A percentile compares a stretch with the other conserved stretches of the same genome.
These are phyloP conservation scores for Diloba caeruleocephala DNA, from an alignment of 2,888 invertebrate genomes.

Conservation along the genomic window DNA sequence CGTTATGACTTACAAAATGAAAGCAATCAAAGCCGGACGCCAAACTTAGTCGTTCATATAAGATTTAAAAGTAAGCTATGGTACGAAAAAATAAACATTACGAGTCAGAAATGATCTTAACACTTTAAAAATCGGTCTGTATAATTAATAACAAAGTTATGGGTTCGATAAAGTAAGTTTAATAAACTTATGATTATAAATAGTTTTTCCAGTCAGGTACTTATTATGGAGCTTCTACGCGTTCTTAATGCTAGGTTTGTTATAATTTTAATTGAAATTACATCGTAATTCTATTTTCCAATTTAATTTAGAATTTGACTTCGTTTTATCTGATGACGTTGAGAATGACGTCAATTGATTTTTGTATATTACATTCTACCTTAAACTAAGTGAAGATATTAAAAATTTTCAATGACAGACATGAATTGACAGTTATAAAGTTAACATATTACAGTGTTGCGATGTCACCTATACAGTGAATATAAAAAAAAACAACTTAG, in stretches of 20 bases:
- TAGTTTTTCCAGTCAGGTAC: conserved; percentile 27
- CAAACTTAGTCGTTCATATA: conserved; percentile 31
- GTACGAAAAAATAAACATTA: conserved; percentile 62
- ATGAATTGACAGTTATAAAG: too few relatives aligned
- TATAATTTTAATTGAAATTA: conserved; percentile 46
- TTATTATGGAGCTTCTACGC: conserved; percentile 31
- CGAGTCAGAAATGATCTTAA: conserved; percentile 58
- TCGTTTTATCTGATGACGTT: not conserved
- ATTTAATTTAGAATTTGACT: conserved; percentile 26
- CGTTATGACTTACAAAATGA: not conserved
- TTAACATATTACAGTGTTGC: too few relatives aligned
- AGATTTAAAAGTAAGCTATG: conserved; percentile 51
- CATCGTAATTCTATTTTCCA: conserved; percentile 19
- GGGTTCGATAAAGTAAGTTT: conserved; percentile 48
- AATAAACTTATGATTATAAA: conserved; percentile 43
- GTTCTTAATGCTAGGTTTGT: conserved; percentile 37
- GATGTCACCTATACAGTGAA: too few relatives aligned
- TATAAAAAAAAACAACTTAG: too few relatives aligned
- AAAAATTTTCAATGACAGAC: too few relatives aligned
- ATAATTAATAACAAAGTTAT: conserved; percentile 69
- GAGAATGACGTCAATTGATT: too few relatives aligned
- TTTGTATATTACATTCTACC: too few relatives aligned
- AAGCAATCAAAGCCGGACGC: conserved; percentile 12
- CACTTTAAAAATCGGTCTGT: conserved; percentile 66
- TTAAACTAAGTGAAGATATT: not conserved